Evolutionary conservation across 2,113 vertebrate genomes (phyloP), one percentile per base, ranked within the genome.

Genomic region (Pseudorasbora parva): DNA sequence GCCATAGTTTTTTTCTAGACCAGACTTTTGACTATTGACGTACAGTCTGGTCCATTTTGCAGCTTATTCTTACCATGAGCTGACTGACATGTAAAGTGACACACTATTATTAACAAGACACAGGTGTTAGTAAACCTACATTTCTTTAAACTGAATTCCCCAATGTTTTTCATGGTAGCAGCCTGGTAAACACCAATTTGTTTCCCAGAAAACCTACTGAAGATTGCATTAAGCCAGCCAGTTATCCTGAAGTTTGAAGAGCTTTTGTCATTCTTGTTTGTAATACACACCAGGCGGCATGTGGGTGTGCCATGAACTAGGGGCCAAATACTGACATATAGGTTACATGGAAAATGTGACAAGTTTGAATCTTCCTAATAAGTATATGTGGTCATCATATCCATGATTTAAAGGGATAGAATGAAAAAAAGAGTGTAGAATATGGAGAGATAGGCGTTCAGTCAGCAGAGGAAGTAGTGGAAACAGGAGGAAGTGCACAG

Each of bases 401-500:
- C 66, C 33, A n/a, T 41, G 33, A 23, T 23, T 59, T 17, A 77
- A 77, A 37, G 54, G 30, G 21, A 45, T 56, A 19, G 14, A 27
- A 27, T 43, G 8, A n/a, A 37, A 78, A 51, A 60, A 43, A 14
- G 8, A 5, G 8, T 27, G n/a, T 43, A 1, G n/a, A 62, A 19
- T 27, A 45, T 60, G 9, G 17, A 30, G 54, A 78, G 64, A 84
- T 45, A 17, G n/a, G 2, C 6, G 19, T 51, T 47, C 30, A 14
- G 43, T 59, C 19, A 59, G 49, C 45, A 79, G 7, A 64, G 64
- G 37, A 83, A 82, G 47, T 30, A 10, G 76, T 37, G 69, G 47
- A 83, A 75, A 74, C 76, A 47, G 21, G 25, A 84, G 71, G 69
- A 59, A 41, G 41, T 12, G 5, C 15, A 64, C 56, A n/a, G 62